These are phyloP conservation scores for Drosophila ogumai DNA, from an alignment of 1,140 invertebrate species.

Conservation along the genomic window DNA sequence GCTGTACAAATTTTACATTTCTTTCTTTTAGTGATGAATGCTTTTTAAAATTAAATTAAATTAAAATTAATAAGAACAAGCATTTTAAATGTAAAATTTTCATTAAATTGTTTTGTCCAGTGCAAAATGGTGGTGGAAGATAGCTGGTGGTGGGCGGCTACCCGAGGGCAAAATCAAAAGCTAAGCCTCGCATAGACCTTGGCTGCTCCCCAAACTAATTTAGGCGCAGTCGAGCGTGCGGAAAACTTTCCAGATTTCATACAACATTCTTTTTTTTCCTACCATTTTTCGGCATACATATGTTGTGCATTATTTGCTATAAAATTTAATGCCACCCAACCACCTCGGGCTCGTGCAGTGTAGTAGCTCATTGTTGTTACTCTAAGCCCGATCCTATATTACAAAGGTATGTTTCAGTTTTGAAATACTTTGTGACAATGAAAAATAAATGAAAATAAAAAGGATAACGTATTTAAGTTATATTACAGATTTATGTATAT, in stretches of 20 bases:
- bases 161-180: constrained; percentile 35
- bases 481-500: not conserved
- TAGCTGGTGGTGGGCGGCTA: not conserved
- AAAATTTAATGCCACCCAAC: constrained; percentile 68
- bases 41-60: not conserved
- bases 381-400: not conserved
- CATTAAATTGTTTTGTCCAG: not conserved
- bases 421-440: not conserved
- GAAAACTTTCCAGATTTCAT: constrained; percentile 63
- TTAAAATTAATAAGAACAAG: not conserved
- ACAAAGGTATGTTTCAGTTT: not conserved
- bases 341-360: constrained; percentile 15
- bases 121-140: not conserved
- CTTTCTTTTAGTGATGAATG: not conserved
- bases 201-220: constrained; percentile 71
- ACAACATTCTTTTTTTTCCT: constrained; percentile 6
- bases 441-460: not conserved
- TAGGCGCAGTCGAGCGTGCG: constrained; percentile 69
- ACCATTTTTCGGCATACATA: constrained; percentile 59
- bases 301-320: constrained; percentile 75
- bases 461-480: not conserved
- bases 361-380: constrained; percentile 42
- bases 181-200: constrained; percentile 44
- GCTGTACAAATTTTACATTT: not conserved
- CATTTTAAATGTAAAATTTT: not conserved